Evolutionary conservation across 2,113 vertebrate species (phyloP).

Genomic region (Mus pahari): DNA sequence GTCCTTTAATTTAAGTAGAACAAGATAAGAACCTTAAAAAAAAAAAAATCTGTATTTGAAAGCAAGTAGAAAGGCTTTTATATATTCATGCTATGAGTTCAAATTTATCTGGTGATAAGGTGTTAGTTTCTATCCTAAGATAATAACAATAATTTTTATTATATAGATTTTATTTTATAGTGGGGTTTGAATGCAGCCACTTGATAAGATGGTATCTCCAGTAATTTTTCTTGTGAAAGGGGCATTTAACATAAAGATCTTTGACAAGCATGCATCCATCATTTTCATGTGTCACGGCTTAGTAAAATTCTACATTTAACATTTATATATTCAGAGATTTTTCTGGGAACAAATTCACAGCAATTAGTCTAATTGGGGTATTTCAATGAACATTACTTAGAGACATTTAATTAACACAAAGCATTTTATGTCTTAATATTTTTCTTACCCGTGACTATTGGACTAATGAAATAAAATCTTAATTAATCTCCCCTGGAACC

Average conservation of each 20-base stretch:
- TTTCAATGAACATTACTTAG: constrained; percentile 3
- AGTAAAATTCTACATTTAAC: not conserved
- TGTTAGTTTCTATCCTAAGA: not conserved
- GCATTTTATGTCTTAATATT: constrained; percentile 13
- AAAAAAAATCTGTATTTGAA: not conserved
- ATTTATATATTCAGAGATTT: not conserved
- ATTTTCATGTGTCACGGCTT: not conserved
- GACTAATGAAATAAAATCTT: not conserved
- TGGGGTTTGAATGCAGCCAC: not conserved
- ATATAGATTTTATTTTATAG: not conserved
- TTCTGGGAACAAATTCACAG: not conserved
- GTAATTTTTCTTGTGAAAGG: not conserved
- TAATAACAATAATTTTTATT: not conserved
- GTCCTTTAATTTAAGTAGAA: not conserved
- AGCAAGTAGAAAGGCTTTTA: not conserved
- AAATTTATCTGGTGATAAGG: not conserved
- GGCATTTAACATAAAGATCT: not conserved
- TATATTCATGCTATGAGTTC: not conserved
- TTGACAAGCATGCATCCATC: not conserved
- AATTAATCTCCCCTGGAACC: not conserved
- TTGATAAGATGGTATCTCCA: not conserved
- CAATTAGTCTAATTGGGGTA: not conserved
- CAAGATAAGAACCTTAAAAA: not conserved
- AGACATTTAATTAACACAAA: not conserved
- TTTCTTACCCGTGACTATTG: not conserved